Conservation (phyloP, 1,140 invertebrate genomes). For the Pteromalus puparum region DNA sequence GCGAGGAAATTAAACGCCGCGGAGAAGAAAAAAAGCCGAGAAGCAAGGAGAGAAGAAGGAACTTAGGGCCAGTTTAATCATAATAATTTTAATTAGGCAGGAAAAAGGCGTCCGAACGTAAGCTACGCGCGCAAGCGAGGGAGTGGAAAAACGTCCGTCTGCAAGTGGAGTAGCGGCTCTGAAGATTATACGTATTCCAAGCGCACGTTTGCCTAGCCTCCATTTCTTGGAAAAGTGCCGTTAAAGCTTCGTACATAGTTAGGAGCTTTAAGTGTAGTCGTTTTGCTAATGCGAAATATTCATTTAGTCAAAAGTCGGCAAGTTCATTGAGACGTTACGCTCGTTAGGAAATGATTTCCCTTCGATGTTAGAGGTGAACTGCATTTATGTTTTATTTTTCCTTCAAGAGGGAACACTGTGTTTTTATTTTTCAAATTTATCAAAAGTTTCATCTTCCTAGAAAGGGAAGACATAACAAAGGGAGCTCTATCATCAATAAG, state of each 20-base stretch:
- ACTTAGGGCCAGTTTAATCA: slow-evolving; percentile 44
- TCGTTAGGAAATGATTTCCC: too few species aligned
- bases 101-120: slow-evolving; percentile 1
- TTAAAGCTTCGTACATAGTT: slow-evolving; percentile 1
- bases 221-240: background rate
- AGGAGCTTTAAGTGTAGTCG: background rate
- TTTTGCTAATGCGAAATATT: background rate
- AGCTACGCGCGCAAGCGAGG: background rate
- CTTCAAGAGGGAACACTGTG: too few species aligned
- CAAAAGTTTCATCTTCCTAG: too few species aligned
- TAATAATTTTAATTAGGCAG: slow-evolving; percentile 50
- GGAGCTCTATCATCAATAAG: too few species aligned
- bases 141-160: background rate
- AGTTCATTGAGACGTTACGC: background rate
- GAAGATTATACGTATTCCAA: slow-evolving; percentile 1
- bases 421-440: too few species aligned
- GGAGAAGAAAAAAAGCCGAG: slow-evolving; percentile 8
- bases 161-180: background rate
- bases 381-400: too few species aligned
- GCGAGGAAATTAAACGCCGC: slow-evolving; percentile 9
- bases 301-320: slow-evolving; percentile 1
- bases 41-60: background rate
- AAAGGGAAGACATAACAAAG: too few species aligned
- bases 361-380: too few species aligned
- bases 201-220: background rate